Percentiles rank a stretch among this genome's conserved stretches.
phyloP scores from a whole-genome alignment of 2,797 vertebrate species.

The Lepilemur ruficaudatus region DNA sequence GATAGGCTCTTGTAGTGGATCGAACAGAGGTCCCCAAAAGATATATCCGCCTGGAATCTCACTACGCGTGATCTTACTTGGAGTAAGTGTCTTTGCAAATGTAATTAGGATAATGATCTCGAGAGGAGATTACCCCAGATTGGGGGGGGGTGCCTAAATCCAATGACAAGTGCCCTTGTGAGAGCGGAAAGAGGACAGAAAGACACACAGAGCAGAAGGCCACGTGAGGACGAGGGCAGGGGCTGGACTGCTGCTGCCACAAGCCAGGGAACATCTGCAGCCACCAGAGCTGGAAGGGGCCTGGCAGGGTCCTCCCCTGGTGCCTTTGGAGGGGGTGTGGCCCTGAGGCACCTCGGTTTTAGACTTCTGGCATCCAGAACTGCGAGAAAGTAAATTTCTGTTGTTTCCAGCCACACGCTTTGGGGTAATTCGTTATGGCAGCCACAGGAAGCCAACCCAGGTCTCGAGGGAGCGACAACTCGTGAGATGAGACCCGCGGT shows the following conservation, averaged over 20 bases:
- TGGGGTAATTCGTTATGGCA: neutral
- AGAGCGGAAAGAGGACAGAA: neutral
- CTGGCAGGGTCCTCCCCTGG: neutral
- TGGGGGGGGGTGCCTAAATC: neutral
- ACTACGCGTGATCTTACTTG: neutral
- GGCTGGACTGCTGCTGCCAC: neutral
- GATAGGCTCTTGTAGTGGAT: neutral
- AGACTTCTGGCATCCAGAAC: neutral
- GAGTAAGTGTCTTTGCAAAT: neutral
- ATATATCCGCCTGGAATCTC: neutral
- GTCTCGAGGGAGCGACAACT: neutral
- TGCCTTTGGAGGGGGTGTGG: neutral
- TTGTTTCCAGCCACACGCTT: neutral
- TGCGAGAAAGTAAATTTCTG: neutral
- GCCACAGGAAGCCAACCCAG: neutral
- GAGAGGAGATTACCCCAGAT: neutral
- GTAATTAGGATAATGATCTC: neutral
- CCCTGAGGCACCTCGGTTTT: neutral
- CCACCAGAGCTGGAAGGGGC: neutral
- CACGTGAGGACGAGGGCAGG: neutral
- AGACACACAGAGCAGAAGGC: neutral
- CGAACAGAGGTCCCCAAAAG: neutral
- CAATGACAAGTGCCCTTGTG: neutral
- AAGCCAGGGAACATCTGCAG: neutral
- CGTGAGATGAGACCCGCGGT: neutral